Conservation (phyloP, 2,888 invertebrate genomes). For the Scaeva pyrastri region DNA sequence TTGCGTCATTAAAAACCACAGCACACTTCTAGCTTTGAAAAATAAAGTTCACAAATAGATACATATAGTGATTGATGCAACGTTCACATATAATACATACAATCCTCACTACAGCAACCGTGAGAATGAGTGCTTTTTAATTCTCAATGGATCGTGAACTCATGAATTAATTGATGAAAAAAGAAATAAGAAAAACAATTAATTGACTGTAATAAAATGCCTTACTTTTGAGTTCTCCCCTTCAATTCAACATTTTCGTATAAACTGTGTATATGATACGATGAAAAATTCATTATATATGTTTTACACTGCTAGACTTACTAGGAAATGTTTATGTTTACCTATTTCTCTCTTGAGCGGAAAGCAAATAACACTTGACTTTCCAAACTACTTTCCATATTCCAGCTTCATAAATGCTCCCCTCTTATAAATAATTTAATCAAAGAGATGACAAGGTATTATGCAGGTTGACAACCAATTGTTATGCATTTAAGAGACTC, state of each 20-base stretch:
- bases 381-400: conserved; percentile 1
- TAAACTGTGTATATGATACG: background rate
- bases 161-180: conserved; percentile 49
- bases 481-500: background rate
- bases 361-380: background rate
- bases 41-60: background rate
- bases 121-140: conserved; percentile 25
- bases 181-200: background rate
- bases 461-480: conserved; percentile 10
- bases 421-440: conserved; percentile 16
- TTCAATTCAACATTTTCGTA: background rate
- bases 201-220: conserved; percentile 6
- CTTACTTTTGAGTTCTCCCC: background rate
- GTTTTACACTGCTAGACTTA: background rate
- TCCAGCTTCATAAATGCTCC: background rate
- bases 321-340: conserved; percentile 2
- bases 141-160: conserved; percentile 39
- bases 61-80: background rate
- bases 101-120: background rate
- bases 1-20: background rate
- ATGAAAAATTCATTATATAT: background rate
- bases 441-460: conserved; percentile 19
- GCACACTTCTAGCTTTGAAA: background rate
- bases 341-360: background rate
- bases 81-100: background rate